Base-by-base conservation (phyloP, 2,888 invertebrate species). In the Galerucella calmariensis region DNA sequence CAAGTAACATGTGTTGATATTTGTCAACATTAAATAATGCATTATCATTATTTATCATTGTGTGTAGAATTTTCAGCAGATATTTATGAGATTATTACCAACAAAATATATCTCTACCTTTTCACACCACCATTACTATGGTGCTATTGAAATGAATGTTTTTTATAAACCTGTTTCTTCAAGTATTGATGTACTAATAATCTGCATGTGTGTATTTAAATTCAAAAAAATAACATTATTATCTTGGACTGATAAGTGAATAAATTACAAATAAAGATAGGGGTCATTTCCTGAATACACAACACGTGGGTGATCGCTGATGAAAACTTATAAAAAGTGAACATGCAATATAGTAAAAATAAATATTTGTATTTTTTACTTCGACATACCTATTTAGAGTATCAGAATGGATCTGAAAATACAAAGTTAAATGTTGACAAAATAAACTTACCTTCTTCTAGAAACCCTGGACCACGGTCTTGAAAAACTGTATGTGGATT, bases 401-500 rank as follows among this genome's bases (percentile, higher is more conserved):
- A n/a, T 41, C 8, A 6, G 12, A 51, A 66, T 51, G 4, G 44
- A 12, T 12, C 16, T 27, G 20, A 69, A 58, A 20, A 70, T 58
- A 16, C 2, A 65, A 9, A 6, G 20, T 67, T n/a, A 35, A 16
- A 10, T 71, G 65, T 58, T 58, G 74, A 65, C 67, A 75, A 16
- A 35, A 20, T 10, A 53, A 16, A 78, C 88, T 88, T 86, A 92
- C 92, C 92, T 92, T 89, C 90, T 89, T 84, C 91, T 88, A 82
- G 92, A 92, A 82, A 90, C 88, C 82, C 92, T 90, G 83, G 92
- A 92, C 91, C 92, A 92, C 85, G 92, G 91, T 84, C 91, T 90
- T 81, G 90, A 90, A 85, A 90, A 89, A 86, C 91, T 91, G 85
- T 89, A 90, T 75, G 89, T 89, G 46, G 91, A 91, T 86, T 90